Percentiles rank a stretch among this genome's conserved stretches.
These are phyloP conservation scores for Orycteropus afer DNA, from an alignment of 2,113 vertebrate genomes.

Conservation along the genomic window DNA sequence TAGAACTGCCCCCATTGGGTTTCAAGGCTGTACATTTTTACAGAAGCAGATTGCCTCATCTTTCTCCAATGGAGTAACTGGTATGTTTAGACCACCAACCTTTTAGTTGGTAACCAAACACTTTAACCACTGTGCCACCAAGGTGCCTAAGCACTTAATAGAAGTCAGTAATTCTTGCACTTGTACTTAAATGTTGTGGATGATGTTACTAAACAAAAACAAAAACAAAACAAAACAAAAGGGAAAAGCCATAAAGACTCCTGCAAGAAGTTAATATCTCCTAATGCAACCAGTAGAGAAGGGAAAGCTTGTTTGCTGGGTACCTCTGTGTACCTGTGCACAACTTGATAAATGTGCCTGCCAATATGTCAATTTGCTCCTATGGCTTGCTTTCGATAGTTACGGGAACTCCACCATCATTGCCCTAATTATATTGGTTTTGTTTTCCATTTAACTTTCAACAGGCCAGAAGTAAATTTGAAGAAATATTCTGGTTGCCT, in stretches of 20 bases:
- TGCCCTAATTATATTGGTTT: slow-evolving; percentile 20
- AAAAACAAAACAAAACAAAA: not conserved
- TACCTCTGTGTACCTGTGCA: not conserved
- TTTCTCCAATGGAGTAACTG: not conserved
- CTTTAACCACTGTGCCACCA: not conserved
- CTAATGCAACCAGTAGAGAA: not conserved
- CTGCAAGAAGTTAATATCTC: not conserved
- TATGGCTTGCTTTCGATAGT: not conserved
- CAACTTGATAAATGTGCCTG: not conserved
- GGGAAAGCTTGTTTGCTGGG: not conserved
- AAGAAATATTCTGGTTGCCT: slow-evolving; percentile 95
- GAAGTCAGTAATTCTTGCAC: not conserved
- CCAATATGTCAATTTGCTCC: not conserved
- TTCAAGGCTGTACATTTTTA: no score
- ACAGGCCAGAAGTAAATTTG: slow-evolving; percentile 94
- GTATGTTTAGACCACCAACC: not conserved
- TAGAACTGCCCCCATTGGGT: no score
- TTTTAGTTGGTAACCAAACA: no score
- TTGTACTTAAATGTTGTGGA: slow-evolving; percentile 8
- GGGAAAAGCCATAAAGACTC: not conserved
- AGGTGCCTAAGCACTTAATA: not conserved
- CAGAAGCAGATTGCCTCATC: no score
- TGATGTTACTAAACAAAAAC: not conserved
- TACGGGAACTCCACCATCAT: not conserved
- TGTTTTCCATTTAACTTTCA: slow-evolving; percentile 63